Evolutionary conservation across 2,113 vertebrate species (phyloP).

Genomic region (Trogon melanurus): DNA sequence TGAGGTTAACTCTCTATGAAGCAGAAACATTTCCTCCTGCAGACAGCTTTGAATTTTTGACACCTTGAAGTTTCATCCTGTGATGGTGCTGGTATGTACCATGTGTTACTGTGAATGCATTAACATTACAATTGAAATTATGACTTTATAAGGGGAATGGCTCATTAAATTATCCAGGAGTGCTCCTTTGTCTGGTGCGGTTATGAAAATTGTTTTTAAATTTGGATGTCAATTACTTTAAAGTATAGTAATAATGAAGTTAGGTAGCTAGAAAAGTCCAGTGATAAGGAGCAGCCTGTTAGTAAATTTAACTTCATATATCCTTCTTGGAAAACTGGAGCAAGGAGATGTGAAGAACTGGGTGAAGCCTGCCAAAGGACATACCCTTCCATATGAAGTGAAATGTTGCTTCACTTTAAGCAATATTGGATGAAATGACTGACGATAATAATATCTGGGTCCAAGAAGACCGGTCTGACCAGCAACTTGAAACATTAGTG

Average conservation of each 20-base stretch:
- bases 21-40: neutral
- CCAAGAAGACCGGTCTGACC: neutral
- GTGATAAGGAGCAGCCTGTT: neutral
- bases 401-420: neutral
- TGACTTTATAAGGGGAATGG: neutral
- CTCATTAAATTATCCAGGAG: neutral
- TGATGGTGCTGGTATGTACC: neutral
- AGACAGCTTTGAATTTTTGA: conserved; percentile 18
- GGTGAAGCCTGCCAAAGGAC: neutral
- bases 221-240: neutral
- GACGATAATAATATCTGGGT: neutral
- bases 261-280: neutral
- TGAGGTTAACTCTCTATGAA: neutral
- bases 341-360: neutral
- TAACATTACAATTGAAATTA: neutral
- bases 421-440: neutral
- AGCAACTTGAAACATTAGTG: neutral
- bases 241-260: neutral
- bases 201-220: neutral
- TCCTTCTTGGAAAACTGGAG: neutral
- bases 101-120: neutral
- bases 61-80: neutral
- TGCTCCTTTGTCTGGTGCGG: neutral
- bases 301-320: neutral
- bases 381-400: fast-evolving